Conservation (phyloP, 2,888 invertebrate genomes). For the Drosophila antonietae region DNA sequence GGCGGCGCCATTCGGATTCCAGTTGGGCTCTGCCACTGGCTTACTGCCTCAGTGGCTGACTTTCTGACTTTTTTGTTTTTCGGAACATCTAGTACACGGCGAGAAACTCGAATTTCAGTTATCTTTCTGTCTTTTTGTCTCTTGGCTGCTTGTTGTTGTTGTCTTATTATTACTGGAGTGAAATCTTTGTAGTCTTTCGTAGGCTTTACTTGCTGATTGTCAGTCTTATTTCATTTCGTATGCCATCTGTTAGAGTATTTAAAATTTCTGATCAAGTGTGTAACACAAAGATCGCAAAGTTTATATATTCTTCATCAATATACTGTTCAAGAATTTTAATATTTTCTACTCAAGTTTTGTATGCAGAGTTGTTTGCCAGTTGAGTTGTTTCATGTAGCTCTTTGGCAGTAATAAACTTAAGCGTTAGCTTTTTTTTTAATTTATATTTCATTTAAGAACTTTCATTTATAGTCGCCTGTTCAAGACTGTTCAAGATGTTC, state of each 20-base stretch:
- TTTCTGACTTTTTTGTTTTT: constrained; percentile 76
- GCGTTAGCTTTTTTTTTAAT: too few relatives aligned
- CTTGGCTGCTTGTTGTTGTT: constrained; percentile 19
- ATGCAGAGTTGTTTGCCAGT: too few relatives aligned
- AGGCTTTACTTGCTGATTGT: constrained; percentile 70
- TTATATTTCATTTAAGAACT: background rate
- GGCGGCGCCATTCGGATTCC: constrained; percentile 7
- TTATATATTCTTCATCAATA: background rate
- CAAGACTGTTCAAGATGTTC: background rate
- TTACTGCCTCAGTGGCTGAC: constrained; percentile 54
- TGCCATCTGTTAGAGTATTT: background rate
- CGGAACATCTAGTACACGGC: constrained; percentile 67
- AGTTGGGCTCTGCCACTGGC: constrained; percentile 33
- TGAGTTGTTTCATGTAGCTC: too few relatives aligned
- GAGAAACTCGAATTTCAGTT: constrained; percentile 69
- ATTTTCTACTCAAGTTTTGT: too few relatives aligned
- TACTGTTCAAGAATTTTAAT: too few relatives aligned
- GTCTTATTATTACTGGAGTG: constrained; percentile 54
- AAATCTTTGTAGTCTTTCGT: constrained; percentile 62
- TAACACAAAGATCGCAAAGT: background rate
- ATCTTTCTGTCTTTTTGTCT: constrained; percentile 40
- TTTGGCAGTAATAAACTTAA: too few relatives aligned
- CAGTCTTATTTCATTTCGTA: constrained; percentile 56
- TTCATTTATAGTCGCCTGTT: background rate
- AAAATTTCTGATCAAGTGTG: background rate